Evolutionary conservation across 2,888 invertebrate species (phyloP).

Genomic region (Eristalis intricaria): DNA sequence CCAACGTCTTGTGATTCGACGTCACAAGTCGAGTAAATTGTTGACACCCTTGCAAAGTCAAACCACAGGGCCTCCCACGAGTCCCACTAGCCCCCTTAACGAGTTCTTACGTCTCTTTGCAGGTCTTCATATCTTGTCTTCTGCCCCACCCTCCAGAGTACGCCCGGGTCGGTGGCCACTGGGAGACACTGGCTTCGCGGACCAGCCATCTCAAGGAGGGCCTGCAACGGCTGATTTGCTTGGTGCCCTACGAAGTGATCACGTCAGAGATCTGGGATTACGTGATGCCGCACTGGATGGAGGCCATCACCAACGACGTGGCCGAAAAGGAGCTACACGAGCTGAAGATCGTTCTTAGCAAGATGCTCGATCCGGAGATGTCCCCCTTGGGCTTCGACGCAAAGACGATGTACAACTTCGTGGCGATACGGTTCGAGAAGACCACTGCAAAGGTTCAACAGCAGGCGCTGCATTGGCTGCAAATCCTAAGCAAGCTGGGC

Average conservation of each 20-base stretch:
- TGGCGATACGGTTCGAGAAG: constrained; percentile 90
- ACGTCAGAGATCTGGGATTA: constrained; percentile 98
- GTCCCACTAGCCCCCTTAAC: background rate
- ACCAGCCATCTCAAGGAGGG: constrained; percentile 97
- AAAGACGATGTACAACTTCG: constrained; percentile 97
- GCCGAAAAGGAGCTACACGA: constrained; percentile 93
- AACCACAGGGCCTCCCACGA: background rate
- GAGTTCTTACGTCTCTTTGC: background rate
- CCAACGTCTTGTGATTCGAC: background rate
- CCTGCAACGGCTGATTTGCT: constrained; percentile 94
- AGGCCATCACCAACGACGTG: constrained; percentile 95
- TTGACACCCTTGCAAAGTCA: background rate
- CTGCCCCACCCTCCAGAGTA: constrained; percentile 98
- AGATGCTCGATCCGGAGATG: constrained; percentile 98
- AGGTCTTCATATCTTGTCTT: constrained; percentile 92
- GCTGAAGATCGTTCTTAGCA: constrained; percentile 91
- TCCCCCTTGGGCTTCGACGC: constrained; percentile 96
- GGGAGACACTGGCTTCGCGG: constrained; percentile 93
- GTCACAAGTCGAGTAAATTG: background rate
- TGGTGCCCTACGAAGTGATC: constrained; percentile 98
- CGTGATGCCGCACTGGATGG: constrained; percentile 99
- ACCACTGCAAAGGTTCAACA: constrained; percentile 92
- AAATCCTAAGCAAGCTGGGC: constrained; percentile 93
- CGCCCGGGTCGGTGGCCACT: constrained; percentile 97
- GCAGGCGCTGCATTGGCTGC: constrained; percentile 93